Percentiles rank a stretch among this genome's conserved stretches.
Conservation (phyloP, 2,113 vertebrate species). For the Phainopepla nitens region DNA sequence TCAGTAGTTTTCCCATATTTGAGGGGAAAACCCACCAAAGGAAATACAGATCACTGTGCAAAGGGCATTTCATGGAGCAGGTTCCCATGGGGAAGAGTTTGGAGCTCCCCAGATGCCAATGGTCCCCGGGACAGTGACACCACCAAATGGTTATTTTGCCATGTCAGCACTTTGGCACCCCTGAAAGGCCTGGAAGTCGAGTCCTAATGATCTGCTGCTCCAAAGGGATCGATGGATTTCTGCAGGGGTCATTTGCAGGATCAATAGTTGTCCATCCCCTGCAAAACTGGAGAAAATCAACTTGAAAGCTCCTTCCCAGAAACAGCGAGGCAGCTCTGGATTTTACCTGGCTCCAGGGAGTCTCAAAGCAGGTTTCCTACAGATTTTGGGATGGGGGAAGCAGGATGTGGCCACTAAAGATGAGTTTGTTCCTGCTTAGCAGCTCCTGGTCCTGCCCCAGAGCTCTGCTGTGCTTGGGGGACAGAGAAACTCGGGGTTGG, state of each 20-base stretch:
- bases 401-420: not conserved
- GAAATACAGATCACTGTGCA: not conserved
- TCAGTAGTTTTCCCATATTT: not conserved
- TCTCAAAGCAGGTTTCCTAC: not conserved
- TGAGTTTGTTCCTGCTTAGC: not conserved
- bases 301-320: constrained; percentile 60
- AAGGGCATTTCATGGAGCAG: not conserved
- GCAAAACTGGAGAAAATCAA: constrained; percentile 49
- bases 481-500: not conserved
- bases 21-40: not conserved
- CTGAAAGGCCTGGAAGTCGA: constrained; percentile 46
- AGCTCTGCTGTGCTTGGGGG: not conserved
- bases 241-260: constrained; percentile 62
- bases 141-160: not conserved
- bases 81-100: not conserved
- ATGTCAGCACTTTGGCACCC: constrained; percentile 65
- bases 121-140: not conserved
- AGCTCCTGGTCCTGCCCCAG: not conserved
- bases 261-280: constrained; percentile 57
- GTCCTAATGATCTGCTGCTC: constrained; percentile 59
- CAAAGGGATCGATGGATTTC: constrained; percentile 64
- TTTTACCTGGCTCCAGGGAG: not conserved
- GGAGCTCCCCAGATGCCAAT: not conserved
- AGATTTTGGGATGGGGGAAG: not conserved
- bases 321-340: rapidly evolving